These are phyloP conservation scores for Limosa lapponica DNA, from an alignment of 2,797 vertebrate genomes.

Conservation along the genomic window DNA sequence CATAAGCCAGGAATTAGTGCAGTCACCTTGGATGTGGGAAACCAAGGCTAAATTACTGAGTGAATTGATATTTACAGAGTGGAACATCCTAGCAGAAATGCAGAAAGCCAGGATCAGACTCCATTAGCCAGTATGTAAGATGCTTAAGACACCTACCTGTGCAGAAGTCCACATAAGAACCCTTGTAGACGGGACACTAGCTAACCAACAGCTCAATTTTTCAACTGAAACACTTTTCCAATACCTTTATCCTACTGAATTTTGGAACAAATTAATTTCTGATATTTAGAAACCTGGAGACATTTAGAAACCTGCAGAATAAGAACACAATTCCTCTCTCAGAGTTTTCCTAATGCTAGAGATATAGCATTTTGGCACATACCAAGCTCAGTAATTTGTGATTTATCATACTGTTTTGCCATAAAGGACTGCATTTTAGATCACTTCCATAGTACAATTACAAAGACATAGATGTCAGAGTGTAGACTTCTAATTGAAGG, in stretches of 20 bases:
- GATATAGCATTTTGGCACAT: neutral
- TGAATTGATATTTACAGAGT: neutral
- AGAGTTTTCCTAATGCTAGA: neutral
- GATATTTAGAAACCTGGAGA: neutral
- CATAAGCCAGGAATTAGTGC: neutral
- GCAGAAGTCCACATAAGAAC: accelerated
- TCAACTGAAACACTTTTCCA: neutral
- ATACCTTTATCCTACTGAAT: neutral
- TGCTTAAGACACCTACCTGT: neutral
- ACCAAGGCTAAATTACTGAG: neutral
- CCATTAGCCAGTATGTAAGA: neutral
- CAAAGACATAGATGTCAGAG: neutral
- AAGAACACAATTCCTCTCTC: neutral
- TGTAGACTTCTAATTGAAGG: neutral
- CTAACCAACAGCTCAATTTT: neutral
- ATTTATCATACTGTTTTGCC: neutral
- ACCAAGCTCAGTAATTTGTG: neutral
- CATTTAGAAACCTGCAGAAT: neutral
- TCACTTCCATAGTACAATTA: neutral
- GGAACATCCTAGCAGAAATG: neutral
- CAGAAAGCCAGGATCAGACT: neutral
- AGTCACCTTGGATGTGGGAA: neutral
- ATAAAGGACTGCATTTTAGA: neutral
- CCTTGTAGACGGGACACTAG: neutral
- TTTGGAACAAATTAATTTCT: neutral